These are phyloP conservation scores for Chironomus tentans DNA, from an alignment of 2,888 invertebrate genomes.

Conservation along the genomic window DNA sequence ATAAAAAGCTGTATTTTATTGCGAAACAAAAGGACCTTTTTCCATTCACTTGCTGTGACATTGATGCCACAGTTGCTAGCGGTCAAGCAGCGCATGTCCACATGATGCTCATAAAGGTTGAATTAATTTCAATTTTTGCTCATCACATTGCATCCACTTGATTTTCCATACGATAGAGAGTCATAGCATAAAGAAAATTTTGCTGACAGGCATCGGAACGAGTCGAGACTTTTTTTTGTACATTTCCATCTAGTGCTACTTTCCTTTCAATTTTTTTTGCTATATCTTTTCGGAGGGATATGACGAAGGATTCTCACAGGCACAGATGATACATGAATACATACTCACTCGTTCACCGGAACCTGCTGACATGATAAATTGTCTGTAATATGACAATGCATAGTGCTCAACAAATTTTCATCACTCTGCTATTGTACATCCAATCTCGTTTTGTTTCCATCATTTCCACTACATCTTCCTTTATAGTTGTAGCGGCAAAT, in stretches of 20 bases:
- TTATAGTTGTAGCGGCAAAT: neutral
- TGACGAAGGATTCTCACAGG: neutral
- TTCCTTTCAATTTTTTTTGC: too few species aligned
- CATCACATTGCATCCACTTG: neutral
- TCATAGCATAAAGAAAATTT: neutral
- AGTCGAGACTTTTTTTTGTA: neutral
- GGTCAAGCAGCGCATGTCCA: conserved; percentile 22
- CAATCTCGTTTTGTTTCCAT: neutral
- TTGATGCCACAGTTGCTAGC: neutral
- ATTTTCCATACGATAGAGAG: neutral
- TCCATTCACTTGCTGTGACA: neutral
- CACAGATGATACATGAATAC: neutral
- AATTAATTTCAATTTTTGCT: conserved; percentile 24
- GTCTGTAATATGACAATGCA: conserved; percentile 5
- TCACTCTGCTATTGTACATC: neutral
- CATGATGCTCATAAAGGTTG: conserved; percentile 22
- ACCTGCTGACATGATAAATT: conserved; percentile 25
- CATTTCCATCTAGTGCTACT: neutral
- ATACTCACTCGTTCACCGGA: neutral
- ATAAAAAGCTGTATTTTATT: conserved; percentile 10
- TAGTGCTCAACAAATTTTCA: conserved; percentile 1
- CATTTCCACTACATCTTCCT: neutral
- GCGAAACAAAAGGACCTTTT: neutral
- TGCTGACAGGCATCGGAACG: neutral
- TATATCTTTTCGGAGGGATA: too few species aligned